Conservation (phyloP, 1,140 invertebrate species). For the Drosophila nasuta region DNA sequence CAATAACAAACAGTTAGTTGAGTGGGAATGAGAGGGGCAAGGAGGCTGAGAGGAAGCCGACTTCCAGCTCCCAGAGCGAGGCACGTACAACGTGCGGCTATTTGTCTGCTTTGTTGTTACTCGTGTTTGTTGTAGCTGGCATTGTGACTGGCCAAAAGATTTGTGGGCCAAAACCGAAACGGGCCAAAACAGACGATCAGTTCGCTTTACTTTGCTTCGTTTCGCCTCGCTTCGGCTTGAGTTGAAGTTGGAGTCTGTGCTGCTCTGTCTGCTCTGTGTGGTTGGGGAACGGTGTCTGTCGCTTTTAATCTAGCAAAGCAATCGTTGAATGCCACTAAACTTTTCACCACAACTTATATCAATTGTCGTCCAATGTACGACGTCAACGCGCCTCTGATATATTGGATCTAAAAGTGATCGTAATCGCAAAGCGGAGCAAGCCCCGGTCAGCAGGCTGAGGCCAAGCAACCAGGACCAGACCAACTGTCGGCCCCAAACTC, state of each 20-base stretch:
- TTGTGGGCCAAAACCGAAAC: conserved; percentile 68
- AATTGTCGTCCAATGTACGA: conserved; percentile 84
- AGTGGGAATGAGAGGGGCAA: neutral
- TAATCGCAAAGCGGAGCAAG: conserved; percentile 80
- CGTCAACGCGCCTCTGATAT: conserved; percentile 84
- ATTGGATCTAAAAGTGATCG: conserved; percentile 84
- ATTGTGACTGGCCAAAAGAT: conserved; percentile 77
- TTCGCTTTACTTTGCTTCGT: neutral
- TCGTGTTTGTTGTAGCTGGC: conserved; percentile 50
- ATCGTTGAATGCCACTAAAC: conserved; percentile 84
- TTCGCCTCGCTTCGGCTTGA: neutral
- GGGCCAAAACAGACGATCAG: conserved; percentile 20
- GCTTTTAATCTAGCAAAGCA: conserved; percentile 83
- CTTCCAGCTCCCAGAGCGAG: conserved; percentile 50
- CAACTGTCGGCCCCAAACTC: conserved; percentile 56
- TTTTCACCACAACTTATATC: conserved; percentile 85
- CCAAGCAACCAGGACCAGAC: conserved; percentile 36
- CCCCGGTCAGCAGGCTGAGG: conserved; percentile 6
- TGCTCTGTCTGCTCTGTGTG: neutral
- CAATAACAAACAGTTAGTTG: conserved; percentile 28
- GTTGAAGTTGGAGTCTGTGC: conserved; percentile 2
- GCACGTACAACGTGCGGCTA: conserved; percentile 76
- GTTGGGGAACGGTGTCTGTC: conserved; percentile 59
- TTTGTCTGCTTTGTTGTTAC: conserved; percentile 68
- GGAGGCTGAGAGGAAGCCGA: neutral